Conservation (phyloP, 2,888 invertebrate genomes). For the Xestia xanthographa region DNA sequence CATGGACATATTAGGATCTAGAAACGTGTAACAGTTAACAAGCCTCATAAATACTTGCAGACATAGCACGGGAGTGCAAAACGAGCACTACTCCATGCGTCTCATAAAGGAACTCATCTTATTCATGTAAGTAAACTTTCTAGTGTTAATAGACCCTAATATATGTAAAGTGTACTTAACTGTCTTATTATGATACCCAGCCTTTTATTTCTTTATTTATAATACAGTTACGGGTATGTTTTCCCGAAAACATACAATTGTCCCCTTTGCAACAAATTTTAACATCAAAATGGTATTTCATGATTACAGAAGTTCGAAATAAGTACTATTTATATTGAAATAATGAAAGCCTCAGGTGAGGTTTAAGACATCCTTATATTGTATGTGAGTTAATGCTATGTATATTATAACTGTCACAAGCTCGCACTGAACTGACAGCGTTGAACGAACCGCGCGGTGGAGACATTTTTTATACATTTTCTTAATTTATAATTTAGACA, state of each 20-base stretch:
- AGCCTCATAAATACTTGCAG: conserved; percentile 50
- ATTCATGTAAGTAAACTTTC: conserved; percentile 36
- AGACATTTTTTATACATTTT: conserved; percentile 51
- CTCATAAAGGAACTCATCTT: conserved; percentile 44
- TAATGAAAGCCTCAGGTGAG: conserved; percentile 85
- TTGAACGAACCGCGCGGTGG: conserved; percentile 67
- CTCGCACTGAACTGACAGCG: conserved; percentile 76
- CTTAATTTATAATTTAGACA: conserved; percentile 66
- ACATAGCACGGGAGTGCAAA: conserved; percentile 21
- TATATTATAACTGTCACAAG: conserved; percentile 78
- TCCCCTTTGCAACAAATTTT: conserved; percentile 88
- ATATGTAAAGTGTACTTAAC: conserved; percentile 24
- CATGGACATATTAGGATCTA: conserved; percentile 46
- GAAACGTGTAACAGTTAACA: conserved; percentile 47
- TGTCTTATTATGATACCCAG: conserved; percentile 37
- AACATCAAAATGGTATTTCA: conserved; percentile 85
- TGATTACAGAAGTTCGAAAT: conserved; percentile 88
- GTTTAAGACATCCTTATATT: conserved; percentile 80
- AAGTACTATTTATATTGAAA: conserved; percentile 88
- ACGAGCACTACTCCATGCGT: conserved; percentile 19
- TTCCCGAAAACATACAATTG: conserved; percentile 72
- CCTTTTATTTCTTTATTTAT: conserved; percentile 15
- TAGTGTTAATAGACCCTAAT: conserved; percentile 52
- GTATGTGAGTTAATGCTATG: conserved; percentile 83
- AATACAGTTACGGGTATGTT: conserved; percentile 14